Percentiles rank a stretch among this genome's conserved stretches.
phyloP scores from a whole-genome alignment of 2,888 invertebrate genomes.

The Campopleginae sp. region DNA sequence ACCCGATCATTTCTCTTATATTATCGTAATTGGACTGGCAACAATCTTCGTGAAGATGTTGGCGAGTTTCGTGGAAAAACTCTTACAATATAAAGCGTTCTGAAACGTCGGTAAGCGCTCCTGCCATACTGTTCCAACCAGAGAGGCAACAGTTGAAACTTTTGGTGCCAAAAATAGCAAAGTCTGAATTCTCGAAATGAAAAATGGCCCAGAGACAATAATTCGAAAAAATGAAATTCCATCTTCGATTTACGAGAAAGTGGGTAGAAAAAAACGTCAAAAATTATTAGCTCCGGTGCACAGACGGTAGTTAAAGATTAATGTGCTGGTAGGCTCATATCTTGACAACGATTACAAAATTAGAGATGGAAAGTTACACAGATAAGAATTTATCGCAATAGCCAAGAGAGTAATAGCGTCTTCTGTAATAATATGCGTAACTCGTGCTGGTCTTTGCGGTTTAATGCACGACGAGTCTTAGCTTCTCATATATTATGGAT shows the following conservation, averaged over 20 bases:
- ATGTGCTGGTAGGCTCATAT: background rate
- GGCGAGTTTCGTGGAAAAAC: conserved; percentile 13
- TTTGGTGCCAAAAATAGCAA: background rate
- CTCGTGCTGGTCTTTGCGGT: conserved; percentile 26
- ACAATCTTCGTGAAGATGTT: background rate
- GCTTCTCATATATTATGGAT: conserved; percentile 50
- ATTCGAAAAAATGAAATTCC: background rate
- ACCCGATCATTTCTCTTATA: background rate
- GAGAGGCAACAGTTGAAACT: background rate
- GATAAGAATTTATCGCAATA: conserved; percentile 16
- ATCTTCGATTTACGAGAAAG: background rate
- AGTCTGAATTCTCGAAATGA: background rate
- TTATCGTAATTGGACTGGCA: conserved; percentile 31
- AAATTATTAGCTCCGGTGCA: background rate
- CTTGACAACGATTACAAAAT: conserved; percentile 25
- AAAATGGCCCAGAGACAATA: background rate
- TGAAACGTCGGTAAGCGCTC: background rate
- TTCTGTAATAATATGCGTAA: conserved; percentile 33
- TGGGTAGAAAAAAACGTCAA: background rate
- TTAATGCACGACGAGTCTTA: conserved; percentile 44
- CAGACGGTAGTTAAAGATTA: background rate
- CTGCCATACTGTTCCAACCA: background rate
- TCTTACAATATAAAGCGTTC: background rate
- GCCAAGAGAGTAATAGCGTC: conserved; percentile 29
- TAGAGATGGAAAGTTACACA: conserved; percentile 13